phyloP scores from a whole-genome alignment of 2,113 vertebrate species.

The Geococcyx californianus region DNA sequence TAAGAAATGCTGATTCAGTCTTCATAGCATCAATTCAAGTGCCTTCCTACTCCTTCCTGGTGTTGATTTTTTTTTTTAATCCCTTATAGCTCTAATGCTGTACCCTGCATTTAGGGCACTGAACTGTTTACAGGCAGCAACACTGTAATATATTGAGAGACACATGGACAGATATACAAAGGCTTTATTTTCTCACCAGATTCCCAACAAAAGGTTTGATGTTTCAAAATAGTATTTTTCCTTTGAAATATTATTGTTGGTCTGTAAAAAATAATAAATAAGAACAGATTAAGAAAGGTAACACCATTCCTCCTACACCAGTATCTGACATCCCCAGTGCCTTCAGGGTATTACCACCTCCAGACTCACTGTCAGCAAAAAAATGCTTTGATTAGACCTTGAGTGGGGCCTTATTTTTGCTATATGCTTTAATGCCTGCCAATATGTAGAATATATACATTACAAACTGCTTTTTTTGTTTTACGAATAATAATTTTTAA shows the following conservation, averaged over 20 bases:
- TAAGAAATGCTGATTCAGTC: constrained; percentile 40
- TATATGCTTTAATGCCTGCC: not conserved
- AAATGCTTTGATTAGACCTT: not conserved
- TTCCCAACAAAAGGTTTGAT: not conserved
- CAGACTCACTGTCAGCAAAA: not conserved
- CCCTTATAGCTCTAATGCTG: not conserved
- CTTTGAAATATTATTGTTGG: not conserved
- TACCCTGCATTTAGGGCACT: not conserved
- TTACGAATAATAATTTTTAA: not conserved
- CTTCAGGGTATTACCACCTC: not conserved
- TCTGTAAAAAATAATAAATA: not conserved
- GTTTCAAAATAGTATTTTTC: not conserved
- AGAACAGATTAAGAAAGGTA: not conserved
- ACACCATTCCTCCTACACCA: not conserved
- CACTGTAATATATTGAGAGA: not conserved
- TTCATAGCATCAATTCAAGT: not conserved
- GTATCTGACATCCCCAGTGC: not conserved
- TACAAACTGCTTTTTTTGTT: not conserved
- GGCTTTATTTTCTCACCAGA: not conserved
- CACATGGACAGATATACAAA: not conserved
- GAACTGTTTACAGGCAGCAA: not conserved
- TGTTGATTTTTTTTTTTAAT: not conserved
- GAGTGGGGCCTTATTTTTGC: not conserved
- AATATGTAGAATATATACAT: not conserved
- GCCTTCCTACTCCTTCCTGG: not conserved